Percentiles rank a stretch among this genome's conserved stretches.
phyloP scores from a whole-genome alignment of 2,113 vertebrate genomes.

The Daboia siamensis region DNA sequence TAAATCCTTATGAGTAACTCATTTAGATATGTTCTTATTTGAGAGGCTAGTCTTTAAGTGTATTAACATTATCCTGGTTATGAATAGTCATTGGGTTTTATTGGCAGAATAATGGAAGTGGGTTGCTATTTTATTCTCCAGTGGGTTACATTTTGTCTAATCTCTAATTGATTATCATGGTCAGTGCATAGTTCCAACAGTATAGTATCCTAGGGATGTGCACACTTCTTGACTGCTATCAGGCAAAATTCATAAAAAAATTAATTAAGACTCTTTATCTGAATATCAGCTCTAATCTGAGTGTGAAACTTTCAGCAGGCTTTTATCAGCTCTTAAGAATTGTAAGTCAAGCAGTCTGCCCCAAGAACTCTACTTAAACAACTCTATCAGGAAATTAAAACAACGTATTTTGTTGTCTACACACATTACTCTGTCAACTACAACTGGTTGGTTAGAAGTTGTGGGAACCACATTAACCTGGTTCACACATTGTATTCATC shows the following conservation, averaged over 20 bases:
- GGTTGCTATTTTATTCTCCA: background rate
- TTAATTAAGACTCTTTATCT: background rate
- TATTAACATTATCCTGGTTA: background rate
- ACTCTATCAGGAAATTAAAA: background rate
- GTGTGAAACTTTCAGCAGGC: background rate
- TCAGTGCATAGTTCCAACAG: background rate
- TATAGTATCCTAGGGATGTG: background rate
- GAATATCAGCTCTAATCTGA: background rate
- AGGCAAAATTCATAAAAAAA: background rate
- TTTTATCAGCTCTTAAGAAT: background rate
- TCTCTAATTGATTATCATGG: background rate
- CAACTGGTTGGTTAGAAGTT: background rate
- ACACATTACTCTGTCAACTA: background rate
- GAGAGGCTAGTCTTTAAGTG: background rate
- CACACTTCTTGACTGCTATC: background rate
- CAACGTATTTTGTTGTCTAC: background rate
- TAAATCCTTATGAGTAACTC: background rate
- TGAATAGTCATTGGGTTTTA: background rate
- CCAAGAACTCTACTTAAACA: background rate
- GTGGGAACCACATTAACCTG: background rate
- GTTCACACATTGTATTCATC: background rate
- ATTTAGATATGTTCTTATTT: background rate
- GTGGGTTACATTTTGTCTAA: background rate
- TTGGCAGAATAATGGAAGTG: background rate
- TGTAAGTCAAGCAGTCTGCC: background rate